Evolutionary conservation across 2,888 invertebrate species (phyloP).

Genomic region (Loripinus fragilis): DNA sequence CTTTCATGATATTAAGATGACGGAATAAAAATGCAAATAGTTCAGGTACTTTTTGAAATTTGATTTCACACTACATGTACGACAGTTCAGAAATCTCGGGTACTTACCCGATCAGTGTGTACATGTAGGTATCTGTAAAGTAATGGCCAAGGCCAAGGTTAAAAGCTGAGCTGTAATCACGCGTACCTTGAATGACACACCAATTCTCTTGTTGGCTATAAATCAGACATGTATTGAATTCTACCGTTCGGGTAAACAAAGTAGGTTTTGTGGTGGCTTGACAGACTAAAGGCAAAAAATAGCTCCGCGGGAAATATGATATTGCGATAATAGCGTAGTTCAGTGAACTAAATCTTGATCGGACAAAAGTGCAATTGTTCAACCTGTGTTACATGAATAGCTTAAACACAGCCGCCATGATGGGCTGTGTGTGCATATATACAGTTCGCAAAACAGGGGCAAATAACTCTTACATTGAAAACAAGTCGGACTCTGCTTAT

Average conservation of each 20-base stretch:
- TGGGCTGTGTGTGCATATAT: no score
- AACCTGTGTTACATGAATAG: background rate
- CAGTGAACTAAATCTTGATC: background rate
- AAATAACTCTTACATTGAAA: no score
- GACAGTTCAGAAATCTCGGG: no score
- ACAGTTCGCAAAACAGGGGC: no score
- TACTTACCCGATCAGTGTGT: no score
- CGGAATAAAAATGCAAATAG: no score
- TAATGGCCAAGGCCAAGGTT: slow-evolving; percentile 20
- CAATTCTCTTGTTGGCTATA: slow-evolving; percentile 24
- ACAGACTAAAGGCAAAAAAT: background rate
- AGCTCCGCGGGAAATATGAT: slow-evolving; percentile 10
- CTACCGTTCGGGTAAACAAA: slow-evolving; percentile 38
- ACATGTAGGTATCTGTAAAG: no score
- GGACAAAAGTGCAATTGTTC: background rate
- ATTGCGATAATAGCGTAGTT: background rate
- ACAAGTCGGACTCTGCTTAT: no score
- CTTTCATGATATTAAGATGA: no score
- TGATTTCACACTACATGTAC: no score
- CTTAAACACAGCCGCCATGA: no score
- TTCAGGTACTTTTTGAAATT: no score
- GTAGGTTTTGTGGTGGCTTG: slow-evolving; percentile 34
- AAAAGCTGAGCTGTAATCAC: slow-evolving; percentile 36
- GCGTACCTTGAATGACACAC: slow-evolving; percentile 23
- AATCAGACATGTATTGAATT: slow-evolving; percentile 41